Percentiles rank a stretch among this genome's conserved stretches.
phyloP scores from a whole-genome alignment of 2,113 vertebrate species.

The Scomber colias region DNA sequence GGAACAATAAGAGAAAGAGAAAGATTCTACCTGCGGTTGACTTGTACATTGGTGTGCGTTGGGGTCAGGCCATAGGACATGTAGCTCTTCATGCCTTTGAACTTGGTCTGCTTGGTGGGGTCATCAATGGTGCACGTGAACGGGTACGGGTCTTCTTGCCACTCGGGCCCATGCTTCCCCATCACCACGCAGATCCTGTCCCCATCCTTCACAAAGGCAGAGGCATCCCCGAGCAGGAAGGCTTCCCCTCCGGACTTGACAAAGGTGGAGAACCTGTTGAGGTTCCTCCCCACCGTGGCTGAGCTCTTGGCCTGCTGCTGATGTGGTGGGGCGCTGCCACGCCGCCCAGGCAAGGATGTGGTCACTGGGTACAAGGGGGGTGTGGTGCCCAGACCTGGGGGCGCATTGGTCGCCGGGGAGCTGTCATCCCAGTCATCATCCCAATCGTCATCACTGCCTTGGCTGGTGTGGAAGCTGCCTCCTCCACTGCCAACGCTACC shows the following conservation, averaged over 20 bases:
- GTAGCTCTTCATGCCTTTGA: slow-evolving; percentile 99
- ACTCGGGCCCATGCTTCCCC: slow-evolving; percentile 91
- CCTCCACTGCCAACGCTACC: slow-evolving; percentile 53
- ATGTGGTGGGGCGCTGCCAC: slow-evolving; percentile 71
- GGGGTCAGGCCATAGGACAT: slow-evolving; percentile 96
- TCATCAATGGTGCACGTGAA: slow-evolving; percentile 96
- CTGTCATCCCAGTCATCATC: slow-evolving; percentile 97
- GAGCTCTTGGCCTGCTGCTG: slow-evolving; percentile 89
- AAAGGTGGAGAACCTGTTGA: slow-evolving; percentile 97
- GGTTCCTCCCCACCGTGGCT: slow-evolving; percentile 93
- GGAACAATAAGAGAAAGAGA: background rate
- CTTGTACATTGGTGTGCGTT: slow-evolving; percentile 91
- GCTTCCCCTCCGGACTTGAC: slow-evolving; percentile 97
- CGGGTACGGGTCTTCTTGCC: slow-evolving; percentile 95
- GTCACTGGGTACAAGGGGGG: slow-evolving; percentile 84
- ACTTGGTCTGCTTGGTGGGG: slow-evolving; percentile 99
- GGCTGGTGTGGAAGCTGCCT: slow-evolving; percentile 86
- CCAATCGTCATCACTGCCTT: slow-evolving; percentile 96
- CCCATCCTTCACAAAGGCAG: slow-evolving; percentile 92
- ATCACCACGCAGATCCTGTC: slow-evolving; percentile 93
- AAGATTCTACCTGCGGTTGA: slow-evolving; percentile 88
- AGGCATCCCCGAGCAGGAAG: slow-evolving; percentile 93
- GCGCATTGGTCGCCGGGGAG: slow-evolving; percentile 85
- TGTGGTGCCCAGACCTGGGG: slow-evolving; percentile 76
- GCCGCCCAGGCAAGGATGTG: slow-evolving; percentile 80